Evolutionary conservation across 1,140 invertebrate genomes (phyloP).

Genomic region (Megathymus violae): DNA sequence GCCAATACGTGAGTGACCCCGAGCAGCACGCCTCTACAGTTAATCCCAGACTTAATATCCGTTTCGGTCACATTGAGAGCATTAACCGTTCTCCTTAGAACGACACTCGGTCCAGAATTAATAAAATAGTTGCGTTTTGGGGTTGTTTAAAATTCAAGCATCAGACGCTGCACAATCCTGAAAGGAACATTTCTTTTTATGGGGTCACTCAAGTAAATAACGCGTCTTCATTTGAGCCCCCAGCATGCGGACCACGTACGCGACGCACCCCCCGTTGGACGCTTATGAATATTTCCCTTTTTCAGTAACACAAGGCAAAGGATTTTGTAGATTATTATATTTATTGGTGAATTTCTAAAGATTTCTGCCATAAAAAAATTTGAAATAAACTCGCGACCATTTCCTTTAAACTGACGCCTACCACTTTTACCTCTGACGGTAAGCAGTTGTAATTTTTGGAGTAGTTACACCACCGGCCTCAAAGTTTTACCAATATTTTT

Average conservation of each 20-base stretch:
- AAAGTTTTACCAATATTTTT: too few species aligned
- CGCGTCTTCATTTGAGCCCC: constrained; percentile 55
- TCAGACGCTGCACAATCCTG: constrained; percentile 61
- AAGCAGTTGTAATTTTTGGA: too few species aligned
- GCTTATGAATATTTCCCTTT: constrained; percentile 40
- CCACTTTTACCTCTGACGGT: too few species aligned
- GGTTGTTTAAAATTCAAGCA: constrained; percentile 71
- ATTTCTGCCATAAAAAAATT: too few species aligned
- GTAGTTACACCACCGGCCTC: too few species aligned
- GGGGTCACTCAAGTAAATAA: constrained; percentile 71
- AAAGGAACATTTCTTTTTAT: constrained; percentile 64
- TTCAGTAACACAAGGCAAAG: constrained; percentile 9
- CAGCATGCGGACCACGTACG: constrained; percentile 49
- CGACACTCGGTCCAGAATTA: constrained; percentile 52
- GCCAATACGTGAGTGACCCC: not conserved
- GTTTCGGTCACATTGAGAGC: constrained; percentile 35
- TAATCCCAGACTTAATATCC: constrained; percentile 33
- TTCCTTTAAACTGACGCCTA: too few species aligned
- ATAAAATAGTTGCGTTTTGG: constrained; percentile 60
- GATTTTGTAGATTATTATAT: constrained; percentile 24
- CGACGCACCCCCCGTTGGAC: constrained; percentile 27
- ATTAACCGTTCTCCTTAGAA: constrained; percentile 55
- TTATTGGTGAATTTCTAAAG: too few species aligned
- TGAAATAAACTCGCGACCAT: too few species aligned
- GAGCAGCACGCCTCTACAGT: not conserved